These are phyloP conservation scores for Drosophila anceps DNA, from an alignment of 2,888 invertebrate species.

Conservation along the genomic window DNA sequence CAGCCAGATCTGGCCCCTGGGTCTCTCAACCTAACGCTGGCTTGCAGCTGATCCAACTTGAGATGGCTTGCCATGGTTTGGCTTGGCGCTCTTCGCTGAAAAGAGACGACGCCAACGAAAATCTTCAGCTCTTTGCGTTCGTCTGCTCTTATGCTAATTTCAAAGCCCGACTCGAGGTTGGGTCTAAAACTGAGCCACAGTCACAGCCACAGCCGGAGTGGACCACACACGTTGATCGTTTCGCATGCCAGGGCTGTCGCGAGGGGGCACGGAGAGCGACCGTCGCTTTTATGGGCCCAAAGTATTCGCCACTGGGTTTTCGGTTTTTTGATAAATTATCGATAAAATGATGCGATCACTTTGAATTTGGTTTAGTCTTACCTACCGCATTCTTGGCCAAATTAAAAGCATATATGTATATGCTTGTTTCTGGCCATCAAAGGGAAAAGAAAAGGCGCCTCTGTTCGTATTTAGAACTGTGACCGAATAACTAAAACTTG, in stretches of 20 bases:
- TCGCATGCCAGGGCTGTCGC: constrained; percentile 53
- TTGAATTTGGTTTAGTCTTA: constrained; percentile 79
- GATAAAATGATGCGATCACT: constrained; percentile 81
- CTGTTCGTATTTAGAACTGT: constrained; percentile 35
- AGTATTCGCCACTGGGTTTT: constrained; percentile 80
- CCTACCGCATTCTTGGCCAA: constrained; percentile 80
- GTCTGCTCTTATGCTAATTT: constrained; percentile 73
- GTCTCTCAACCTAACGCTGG: not conserved
- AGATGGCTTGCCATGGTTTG: not conserved
- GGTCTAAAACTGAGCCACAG: constrained; percentile 16
- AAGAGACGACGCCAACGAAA: constrained; percentile 54
- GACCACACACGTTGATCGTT: constrained; percentile 75
- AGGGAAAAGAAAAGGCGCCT: constrained; percentile 1
- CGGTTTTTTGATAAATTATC: constrained; percentile 78
- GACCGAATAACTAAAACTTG: constrained; percentile 31
- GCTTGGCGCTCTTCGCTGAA: constrained; percentile 55
- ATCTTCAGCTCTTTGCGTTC: constrained; percentile 24
- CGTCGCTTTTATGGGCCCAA: constrained; percentile 59
- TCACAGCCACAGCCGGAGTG: constrained; percentile 40
- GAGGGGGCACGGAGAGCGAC: constrained; percentile 2
- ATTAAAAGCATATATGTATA: constrained; percentile 47
- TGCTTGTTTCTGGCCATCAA: not conserved
- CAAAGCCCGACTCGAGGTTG: constrained; percentile 30
- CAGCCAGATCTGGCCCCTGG: constrained; percentile 14
- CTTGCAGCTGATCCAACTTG: constrained; percentile 51